Evolutionary conservation across 2,888 invertebrate genomes (phyloP).

Genomic region (Watsonalla cultraria): DNA sequence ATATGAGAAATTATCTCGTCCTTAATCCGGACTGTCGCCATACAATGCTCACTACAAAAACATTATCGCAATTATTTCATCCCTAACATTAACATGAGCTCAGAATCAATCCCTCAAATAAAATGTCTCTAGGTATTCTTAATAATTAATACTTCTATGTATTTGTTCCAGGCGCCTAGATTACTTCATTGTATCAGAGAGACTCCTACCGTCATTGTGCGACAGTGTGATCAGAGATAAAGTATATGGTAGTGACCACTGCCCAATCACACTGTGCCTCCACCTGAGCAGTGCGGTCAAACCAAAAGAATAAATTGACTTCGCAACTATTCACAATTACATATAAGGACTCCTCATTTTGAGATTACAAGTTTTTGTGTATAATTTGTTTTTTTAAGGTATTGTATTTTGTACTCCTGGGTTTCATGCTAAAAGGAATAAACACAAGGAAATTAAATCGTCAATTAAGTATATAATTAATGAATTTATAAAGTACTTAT

Average conservation of each 20-base stretch:
- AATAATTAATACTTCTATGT: background rate
- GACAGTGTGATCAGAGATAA: slow-evolving; percentile 90
- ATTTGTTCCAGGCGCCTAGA: slow-evolving; percentile 90
- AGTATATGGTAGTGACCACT: slow-evolving; percentile 97
- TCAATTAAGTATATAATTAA: too few relatives aligned
- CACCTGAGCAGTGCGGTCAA: slow-evolving; percentile 71
- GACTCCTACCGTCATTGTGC: slow-evolving; percentile 86
- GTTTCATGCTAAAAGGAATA: background rate
- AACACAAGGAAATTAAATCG: background rate
- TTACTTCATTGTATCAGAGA: slow-evolving; percentile 94
- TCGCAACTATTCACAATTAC: background rate
- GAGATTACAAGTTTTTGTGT: slow-evolving; percentile 6
- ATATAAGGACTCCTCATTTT: slow-evolving; percentile 1
- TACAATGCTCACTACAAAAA: too few relatives aligned
- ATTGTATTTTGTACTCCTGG: too few relatives aligned
- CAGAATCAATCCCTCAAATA: too few relatives aligned
- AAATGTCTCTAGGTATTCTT: too few relatives aligned
- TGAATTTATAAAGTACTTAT: too few relatives aligned
- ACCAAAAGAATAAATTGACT: slow-evolving; percentile 52
- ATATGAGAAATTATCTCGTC: too few relatives aligned
- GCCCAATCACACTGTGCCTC: slow-evolving; percentile 90
- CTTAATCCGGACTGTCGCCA: too few relatives aligned
- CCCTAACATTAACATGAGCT: too few relatives aligned
- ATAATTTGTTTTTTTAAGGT: background rate
- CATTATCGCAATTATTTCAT: too few relatives aligned